Evolutionary conservation across 2,113 vertebrate genomes (phyloP), one percentile per base, ranked within the genome.

Genomic region (Phalacrocorax pelagicus): DNA sequence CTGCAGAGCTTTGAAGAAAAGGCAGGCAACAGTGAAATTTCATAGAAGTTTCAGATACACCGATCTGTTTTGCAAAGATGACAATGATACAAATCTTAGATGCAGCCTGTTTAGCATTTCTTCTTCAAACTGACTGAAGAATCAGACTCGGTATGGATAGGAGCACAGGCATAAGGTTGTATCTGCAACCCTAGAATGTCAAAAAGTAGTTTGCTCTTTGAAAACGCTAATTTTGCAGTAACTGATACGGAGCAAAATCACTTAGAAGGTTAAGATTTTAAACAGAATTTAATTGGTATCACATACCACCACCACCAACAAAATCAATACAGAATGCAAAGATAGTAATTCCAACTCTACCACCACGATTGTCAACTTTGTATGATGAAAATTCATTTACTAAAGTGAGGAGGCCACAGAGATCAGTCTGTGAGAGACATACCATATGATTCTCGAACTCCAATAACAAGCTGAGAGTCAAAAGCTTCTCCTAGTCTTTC

Each of bases 381-480:
- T 38, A 32, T 17, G 42, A 89, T 46, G 73, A 69, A 57, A 86
- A 86, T 52, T 61, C 30, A 40, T 82, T 61, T 51, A 70, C 16
- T 83, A 3, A 93, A 96, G 77, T 9, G 15, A 91, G 46, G 54
- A 67, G 58, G 38, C 18, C 69, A 77, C 32, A 78, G 47, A 65
- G 27, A 90, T 34, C 12, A 10, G 49, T 32, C 49, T 81, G 75
- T 57, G 84, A 27, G 91, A 73, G 67, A 95, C 99, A 94, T 98
- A 99, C 99, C 99, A 49, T 99, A 99, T 2, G 99, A 99, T 97
- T 99, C 99, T 96, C 99, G 98, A 65, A 99, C 99, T 81, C 99
- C 99, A 58, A 99, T 99, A 95, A 99, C 99, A 16, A 99, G 98
- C 95, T 99, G 99, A n/a, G 99, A 99, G 97, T 99, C 99, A 1